These are phyloP conservation scores for Drosophila pseudotakahashii DNA, from an alignment of 2,888 invertebrate species.

Conservation along the genomic window DNA sequence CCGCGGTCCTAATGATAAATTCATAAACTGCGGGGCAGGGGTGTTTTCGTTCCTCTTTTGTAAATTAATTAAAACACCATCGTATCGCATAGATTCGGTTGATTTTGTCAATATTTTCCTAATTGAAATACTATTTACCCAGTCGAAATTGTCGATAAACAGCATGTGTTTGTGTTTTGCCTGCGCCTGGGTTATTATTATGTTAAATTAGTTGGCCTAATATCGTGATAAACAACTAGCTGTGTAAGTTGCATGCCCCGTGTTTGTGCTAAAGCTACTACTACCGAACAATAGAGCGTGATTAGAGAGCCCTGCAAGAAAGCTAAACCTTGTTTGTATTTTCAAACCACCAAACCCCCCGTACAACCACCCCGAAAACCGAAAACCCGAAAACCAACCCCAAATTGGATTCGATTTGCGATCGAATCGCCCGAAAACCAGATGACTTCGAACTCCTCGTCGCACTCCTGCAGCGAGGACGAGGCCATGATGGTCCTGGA, in stretches of 20 bases:
- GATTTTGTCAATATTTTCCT: conserved; percentile 41
- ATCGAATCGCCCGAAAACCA: conserved; percentile 10
- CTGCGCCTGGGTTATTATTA: conserved; percentile 13
- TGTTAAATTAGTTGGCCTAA: conserved; percentile 48
- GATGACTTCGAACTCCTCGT: conserved; percentile 51
- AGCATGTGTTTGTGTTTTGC: conserved; percentile 52
- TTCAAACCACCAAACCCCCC: conserved; percentile 45
- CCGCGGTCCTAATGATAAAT: conserved; percentile 59
- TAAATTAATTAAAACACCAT: conserved; percentile 59
- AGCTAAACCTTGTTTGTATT: conserved; percentile 78
- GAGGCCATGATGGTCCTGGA: conserved; percentile 70
- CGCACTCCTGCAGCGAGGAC: conserved; percentile 78
- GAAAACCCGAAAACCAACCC: conserved; percentile 1
- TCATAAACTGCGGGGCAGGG: conserved; percentile 30
- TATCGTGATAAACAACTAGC: conserved; percentile 52
- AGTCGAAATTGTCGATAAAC: conserved; percentile 33
- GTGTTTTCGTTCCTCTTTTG: conserved; percentile 32
- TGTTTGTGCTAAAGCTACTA: too few relatives aligned
- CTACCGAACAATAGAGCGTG: conserved; percentile 22
- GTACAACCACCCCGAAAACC: conserved; percentile 8
- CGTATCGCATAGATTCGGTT: conserved; percentile 25
- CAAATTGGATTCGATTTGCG: conserved; percentile 27
- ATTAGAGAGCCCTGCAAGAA: conserved; percentile 58
- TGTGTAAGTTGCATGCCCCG: conserved; percentile 63
- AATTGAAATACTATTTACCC: conserved; percentile 41